Evolutionary conservation across 2,797 vertebrate species (phyloP).

Genomic region (Paramormyrops hopkinsi): DNA sequence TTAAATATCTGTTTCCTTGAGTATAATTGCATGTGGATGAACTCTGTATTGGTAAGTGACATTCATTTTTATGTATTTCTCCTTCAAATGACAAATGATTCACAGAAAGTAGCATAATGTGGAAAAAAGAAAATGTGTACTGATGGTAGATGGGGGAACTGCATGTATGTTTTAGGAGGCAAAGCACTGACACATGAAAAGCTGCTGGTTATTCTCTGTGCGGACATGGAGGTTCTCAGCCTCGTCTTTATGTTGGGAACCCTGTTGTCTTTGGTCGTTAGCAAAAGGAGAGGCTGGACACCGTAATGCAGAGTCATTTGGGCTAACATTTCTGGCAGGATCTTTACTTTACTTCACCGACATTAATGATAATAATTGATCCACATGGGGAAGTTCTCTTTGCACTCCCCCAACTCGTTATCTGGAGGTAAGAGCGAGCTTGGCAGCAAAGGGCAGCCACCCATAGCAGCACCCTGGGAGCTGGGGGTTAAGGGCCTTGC

Average conservation of each 20-base stretch:
- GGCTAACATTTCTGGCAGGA: not conserved
- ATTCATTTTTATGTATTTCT: not conserved
- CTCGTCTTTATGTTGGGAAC: not conserved
- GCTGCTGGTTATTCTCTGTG: not conserved
- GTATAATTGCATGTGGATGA: not conserved
- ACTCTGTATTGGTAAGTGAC: not conserved
- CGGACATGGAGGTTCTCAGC: not conserved
- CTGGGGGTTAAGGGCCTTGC: not conserved
- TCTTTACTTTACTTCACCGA: not conserved
- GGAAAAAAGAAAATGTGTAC: not conserved
- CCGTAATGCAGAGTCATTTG: not conserved
- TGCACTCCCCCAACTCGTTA: not conserved
- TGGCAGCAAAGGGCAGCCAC: not conserved
- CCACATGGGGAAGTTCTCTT: not conserved
- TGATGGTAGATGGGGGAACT: not conserved
- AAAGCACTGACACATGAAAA: not conserved
- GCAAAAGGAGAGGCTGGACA: not conserved
- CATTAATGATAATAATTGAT: not conserved
- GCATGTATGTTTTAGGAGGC: not conserved
- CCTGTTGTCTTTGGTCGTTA: not conserved
- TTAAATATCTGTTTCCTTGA: not conserved
- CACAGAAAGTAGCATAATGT: not conserved
- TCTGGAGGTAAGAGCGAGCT: not conserved
- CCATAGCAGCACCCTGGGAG: not conserved
- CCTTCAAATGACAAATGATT: not conserved